Percentiles rank a stretch among this genome's conserved stretches.
These are phyloP conservation scores for Hestina assimilis DNA, from an alignment of 1,140 invertebrate genomes.

Conservation along the genomic window DNA sequence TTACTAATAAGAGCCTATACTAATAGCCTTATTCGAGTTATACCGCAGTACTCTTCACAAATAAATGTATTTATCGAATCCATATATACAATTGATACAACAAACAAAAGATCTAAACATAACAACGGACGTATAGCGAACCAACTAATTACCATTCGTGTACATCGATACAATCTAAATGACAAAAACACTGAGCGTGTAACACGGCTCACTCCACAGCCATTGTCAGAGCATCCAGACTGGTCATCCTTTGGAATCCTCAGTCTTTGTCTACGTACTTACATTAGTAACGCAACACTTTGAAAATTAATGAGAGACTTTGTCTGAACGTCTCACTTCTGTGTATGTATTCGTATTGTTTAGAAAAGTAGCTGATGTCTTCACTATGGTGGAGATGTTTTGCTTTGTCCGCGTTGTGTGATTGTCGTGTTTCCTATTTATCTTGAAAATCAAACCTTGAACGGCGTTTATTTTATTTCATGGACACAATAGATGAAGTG, in stretches of 20 bases:
- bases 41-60: too few species aligned
- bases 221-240: slow-evolving; percentile 51
- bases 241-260: slow-evolving; percentile 50
- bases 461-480: too few species aligned
- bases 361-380: slow-evolving; percentile 35
- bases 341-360: slow-evolving; percentile 37
- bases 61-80: too few species aligned
- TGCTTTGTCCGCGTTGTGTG: slow-evolving; percentile 7
- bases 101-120: neutral
- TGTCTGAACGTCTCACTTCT: slow-evolving; percentile 51
- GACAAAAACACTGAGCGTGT: slow-evolving; percentile 52
- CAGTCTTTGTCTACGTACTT: slow-evolving; percentile 40
- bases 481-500: too few species aligned
- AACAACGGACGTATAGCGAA: slow-evolving; percentile 1
- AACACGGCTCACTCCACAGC: slow-evolving; percentile 42
- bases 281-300: slow-evolving; percentile 43
- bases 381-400: slow-evolving; percentile 20
- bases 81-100: neutral
- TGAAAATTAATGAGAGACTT: slow-evolving; percentile 64
- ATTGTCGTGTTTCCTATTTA: slow-evolving; percentile 24
- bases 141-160: slow-evolving; percentile 20
- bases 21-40: too few species aligned
- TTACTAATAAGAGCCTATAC: too few species aligned
- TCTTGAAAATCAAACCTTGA: slow-evolving; percentile 25
- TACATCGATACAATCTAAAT: slow-evolving; percentile 52